phyloP scores from a whole-genome alignment of 2,888 invertebrate genomes.

The Neoascia interrupta region DNA sequence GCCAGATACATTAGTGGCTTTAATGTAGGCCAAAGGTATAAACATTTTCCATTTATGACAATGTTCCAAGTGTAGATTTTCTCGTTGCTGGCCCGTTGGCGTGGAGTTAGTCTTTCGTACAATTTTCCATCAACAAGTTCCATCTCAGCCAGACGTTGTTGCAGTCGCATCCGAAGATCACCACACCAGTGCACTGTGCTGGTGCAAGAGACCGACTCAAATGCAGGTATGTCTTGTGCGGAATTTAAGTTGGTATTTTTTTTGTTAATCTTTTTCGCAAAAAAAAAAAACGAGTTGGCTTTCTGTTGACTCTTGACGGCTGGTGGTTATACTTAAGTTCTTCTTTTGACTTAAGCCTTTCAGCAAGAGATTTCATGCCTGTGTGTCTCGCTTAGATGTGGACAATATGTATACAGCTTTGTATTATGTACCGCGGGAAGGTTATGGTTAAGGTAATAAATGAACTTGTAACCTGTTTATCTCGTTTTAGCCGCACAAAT shows the following conservation, averaged over 20 bases:
- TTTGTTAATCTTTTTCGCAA: constrained; percentile 19
- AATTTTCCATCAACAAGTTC: constrained; percentile 39
- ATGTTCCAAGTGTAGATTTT: constrained; percentile 49
- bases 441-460: constrained; percentile 60
- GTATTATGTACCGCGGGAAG: constrained; percentile 46
- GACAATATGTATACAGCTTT: constrained; percentile 36
- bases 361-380: background rate
- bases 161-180: constrained; percentile 24
- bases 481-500: constrained; percentile 51
- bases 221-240: constrained; percentile 48
- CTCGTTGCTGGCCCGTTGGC: constrained; percentile 47
- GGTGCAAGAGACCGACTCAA: background rate
- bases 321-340: constrained; percentile 22
- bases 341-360: constrained; percentile 13
- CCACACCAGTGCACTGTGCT: background rate
- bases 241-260: constrained; percentile 36
- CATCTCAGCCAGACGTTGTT: constrained; percentile 17
- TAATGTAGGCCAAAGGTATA: constrained; percentile 68
- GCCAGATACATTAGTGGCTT: constrained; percentile 38
- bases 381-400: constrained; percentile 37
- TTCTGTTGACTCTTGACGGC: constrained; percentile 41
- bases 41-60: constrained; percentile 65
- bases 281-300: constrained; percentile 41
- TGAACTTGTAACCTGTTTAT: constrained; percentile 67
- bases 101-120: constrained; percentile 41